Evolutionary conservation across 2,888 invertebrate genomes (phyloP), one percentile per base, ranked within the genome.

Genomic region (Epicampocera succincta): DNA sequence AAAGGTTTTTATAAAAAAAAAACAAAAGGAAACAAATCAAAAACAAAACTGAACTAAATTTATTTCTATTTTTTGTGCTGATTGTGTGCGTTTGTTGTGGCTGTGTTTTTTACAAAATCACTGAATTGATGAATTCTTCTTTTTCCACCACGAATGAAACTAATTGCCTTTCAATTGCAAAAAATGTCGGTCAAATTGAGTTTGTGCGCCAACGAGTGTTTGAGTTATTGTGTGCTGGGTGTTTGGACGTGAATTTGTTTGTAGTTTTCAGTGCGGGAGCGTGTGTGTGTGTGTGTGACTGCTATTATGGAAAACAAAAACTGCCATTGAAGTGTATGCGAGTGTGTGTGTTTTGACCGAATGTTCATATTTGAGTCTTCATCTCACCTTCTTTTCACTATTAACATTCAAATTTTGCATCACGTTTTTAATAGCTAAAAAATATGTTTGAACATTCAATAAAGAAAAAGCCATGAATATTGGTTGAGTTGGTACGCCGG

Each of bases 101-200:
- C 19, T 29, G 25, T 15, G 15, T 42, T 21, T n/a, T 25, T 56
- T 75, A 66, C 50, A 46, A 65, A 78, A 74, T 82, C 78, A 78
- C 46, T 46, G 82, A 74, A 61, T 78, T 78, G 78, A 75, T 84
- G 78, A 72, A 81, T 69, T 38, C n/a, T 63, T 52, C 21, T 80
- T 44, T 69, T 48, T 52, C 48, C 44, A 21, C 72, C 80, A 79
- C 83, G 78, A 83, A 83, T 84, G 72, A 33, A 76, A 72, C 84
- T 85, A 84, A 85, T 85, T 84, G 84, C 80, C 79, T 82, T 77
- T 79, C 80, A 82, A 83, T 84, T 75, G 66, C 74, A 74, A 66
- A 82, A 78, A 63, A 65, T 78, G 66, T 44, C 74, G 76, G 72
- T 58, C 71, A 66, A 80, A 76, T 76, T 63, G 73, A 65, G 69